Evolutionary conservation across 2,888 invertebrate genomes (phyloP).

Genomic region (Ectemnius cavifrons): DNA sequence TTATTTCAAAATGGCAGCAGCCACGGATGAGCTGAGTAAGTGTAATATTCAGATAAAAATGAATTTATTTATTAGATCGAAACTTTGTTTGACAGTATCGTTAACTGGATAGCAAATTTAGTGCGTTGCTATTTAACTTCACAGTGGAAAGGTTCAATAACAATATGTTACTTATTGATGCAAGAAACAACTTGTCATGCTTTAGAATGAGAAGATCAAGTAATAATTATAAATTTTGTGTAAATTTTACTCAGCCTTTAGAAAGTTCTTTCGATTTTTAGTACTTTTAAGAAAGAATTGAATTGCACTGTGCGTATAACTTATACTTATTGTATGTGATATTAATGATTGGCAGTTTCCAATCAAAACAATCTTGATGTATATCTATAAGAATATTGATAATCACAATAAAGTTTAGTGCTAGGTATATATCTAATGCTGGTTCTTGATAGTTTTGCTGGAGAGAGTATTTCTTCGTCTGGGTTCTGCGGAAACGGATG

Average conservation of each 20-base stretch:
- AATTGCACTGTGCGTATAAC: background rate
- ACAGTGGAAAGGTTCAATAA: background rate
- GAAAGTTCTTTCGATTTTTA: background rate
- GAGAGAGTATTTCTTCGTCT: conserved; percentile 93
- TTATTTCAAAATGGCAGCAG: conserved; percentile 74
- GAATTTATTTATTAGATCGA: conserved; percentile 6
- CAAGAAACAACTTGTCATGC: background rate
- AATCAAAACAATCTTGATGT: background rate
- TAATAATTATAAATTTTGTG: no score
- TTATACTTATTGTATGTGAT: background rate
- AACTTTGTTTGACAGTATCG: conserved; percentile 1
- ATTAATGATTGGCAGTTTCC: background rate
- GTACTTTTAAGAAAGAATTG: background rate
- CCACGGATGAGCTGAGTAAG: conserved; percentile 75
- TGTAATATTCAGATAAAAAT: conserved; percentile 34
- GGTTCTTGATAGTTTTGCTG: conserved; percentile 83
- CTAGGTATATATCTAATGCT: conserved; percentile 6
- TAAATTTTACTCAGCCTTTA: no score
- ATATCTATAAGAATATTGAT: background rate
- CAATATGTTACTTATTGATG: background rate
- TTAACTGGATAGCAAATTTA: background rate
- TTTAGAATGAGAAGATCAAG: background rate
- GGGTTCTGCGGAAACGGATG: conserved; percentile 93
- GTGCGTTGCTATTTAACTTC: conserved; percentile 14
- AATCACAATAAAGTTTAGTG: background rate